Base-by-base conservation (phyloP, 1,140 invertebrate species). In the Philopotamus ludificatus region DNA sequence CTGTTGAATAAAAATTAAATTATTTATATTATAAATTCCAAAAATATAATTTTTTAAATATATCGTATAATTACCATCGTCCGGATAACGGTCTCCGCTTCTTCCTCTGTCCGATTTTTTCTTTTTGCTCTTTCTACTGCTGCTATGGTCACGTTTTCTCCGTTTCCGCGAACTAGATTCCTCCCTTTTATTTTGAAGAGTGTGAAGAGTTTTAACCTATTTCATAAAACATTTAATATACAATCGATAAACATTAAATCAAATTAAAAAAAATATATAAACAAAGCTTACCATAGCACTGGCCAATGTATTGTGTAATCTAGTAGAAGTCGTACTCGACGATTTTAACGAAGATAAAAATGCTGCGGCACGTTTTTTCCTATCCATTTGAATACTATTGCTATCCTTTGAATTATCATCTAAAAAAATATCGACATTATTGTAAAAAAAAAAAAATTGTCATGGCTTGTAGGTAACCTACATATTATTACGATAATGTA, bases 131-230 rank as follows among this genome's bases (percentile, higher is more conserved):
- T 57, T 66, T n/a, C 55, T 62, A 44, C 34, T 60, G 18, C 34
- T 34, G n/a, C 58, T 63, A 21, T 62, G 47, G 57, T 65, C 63
- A 39, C 57, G 53, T 1, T 72, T 65, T 49, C 74, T 67, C 2
- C 74, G 68, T 42, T 73, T 66, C 47, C 75, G 77, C 49, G 76
- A 73, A 21, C 76, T 74, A 49, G 75, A 73, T 54, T 74, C 74
- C 8, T 67, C 74, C 45, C 75, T 75, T 70, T 75, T 77, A 63
- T 75, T 77, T 9, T 74, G 63, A 3, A 76, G 25, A 1, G 76
- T 74, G 49, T 79, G 74, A 22, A 80, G 62, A 3, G 77, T 80
- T 57, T 80, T 77, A 12, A 77, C 78, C 78, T 79, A 54, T 3
- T 54, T 16, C 10, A 53, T 22, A 60, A 45, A 45, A 15, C 9